A percentile compares a stretch with the other conserved stretches of the same genome.
Evolutionary conservation across 2,113 vertebrate genomes (phyloP).

Genomic region (Leptosomus discolor): DNA sequence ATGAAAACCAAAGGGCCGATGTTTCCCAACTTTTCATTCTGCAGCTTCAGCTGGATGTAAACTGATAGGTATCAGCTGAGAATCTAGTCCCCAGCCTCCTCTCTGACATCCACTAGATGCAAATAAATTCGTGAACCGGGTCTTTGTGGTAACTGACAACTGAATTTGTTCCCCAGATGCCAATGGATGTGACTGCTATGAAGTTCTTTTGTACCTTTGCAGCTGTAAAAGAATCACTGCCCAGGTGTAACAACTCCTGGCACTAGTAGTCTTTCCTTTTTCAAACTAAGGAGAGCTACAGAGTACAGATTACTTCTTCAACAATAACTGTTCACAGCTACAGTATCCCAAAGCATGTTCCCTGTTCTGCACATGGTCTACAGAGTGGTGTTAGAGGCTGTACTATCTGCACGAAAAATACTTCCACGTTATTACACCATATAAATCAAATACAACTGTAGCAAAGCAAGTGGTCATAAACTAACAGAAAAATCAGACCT

Average conservation of each 20-base stretch:
- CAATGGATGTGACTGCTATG: background rate
- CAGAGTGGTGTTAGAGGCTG: background rate
- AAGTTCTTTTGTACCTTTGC: background rate
- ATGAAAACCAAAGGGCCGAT: background rate
- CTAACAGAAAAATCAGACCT: slow-evolving; percentile 18
- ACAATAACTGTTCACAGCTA: background rate
- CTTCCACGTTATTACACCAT: background rate
- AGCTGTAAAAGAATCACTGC: background rate
- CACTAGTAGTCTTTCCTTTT: background rate
- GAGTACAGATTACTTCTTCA: background rate
- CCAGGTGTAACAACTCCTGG: background rate
- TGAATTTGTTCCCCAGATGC: background rate
- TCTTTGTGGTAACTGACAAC: background rate
- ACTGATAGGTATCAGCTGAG: background rate
- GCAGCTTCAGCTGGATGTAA: background rate
- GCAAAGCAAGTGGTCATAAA: slow-evolving; percentile 20
- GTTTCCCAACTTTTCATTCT: background rate
- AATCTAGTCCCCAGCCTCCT: background rate
- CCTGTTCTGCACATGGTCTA: background rate
- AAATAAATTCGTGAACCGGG: background rate
- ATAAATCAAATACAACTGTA: slow-evolving; percentile 26
- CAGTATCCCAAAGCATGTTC: background rate
- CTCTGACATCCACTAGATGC: background rate
- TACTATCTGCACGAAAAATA: background rate
- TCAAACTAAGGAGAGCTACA: background rate